Evolutionary conservation across 2,888 invertebrate species (phyloP).

Genomic region (Stenodema calcarata): DNA sequence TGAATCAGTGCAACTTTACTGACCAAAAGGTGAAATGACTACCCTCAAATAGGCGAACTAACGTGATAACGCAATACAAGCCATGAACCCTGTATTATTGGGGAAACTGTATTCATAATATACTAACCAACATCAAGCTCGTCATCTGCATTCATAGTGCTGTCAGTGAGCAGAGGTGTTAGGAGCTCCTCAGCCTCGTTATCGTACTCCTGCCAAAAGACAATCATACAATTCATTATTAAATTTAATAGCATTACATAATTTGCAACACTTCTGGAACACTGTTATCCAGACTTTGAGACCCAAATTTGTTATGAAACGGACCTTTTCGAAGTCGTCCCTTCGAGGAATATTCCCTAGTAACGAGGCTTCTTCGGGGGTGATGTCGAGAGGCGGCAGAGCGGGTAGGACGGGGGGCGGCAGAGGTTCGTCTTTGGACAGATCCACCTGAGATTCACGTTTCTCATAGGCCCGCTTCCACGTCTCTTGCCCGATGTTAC

Average conservation of each 20-base stretch:
- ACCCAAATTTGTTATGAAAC: too few relatives aligned
- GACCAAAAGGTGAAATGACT: too few relatives aligned
- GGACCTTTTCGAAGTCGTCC: conserved; percentile 92
- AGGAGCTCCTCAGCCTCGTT: conserved; percentile 89
- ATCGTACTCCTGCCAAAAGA: conserved; percentile 80
- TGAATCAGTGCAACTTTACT: too few relatives aligned
- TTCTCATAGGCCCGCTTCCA: conserved; percentile 74
- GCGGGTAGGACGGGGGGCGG: conserved; percentile 80
- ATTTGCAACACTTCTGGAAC: too few relatives aligned
- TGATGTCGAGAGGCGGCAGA: conserved; percentile 74
- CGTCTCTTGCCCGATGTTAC: conserved; percentile 86
- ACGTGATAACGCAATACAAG: too few relatives aligned
- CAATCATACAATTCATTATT: not conserved
- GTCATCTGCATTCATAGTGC: conserved; percentile 78
- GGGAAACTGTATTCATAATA: not conserved
- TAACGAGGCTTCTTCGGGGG: conserved; percentile 84
- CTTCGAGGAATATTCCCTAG: conserved; percentile 94
- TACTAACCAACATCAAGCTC: conserved; percentile 80
- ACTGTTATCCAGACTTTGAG: too few relatives aligned
- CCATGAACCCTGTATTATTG: not conserved
- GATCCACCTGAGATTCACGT: conserved; percentile 49
- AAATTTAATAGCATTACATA: too few relatives aligned
- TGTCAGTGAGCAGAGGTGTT: conserved; percentile 77
- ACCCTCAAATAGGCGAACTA: too few relatives aligned
- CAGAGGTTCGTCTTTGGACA: conserved; percentile 61